phyloP scores from a whole-genome alignment of 2,797 vertebrate species.

The Platalea minor region DNA sequence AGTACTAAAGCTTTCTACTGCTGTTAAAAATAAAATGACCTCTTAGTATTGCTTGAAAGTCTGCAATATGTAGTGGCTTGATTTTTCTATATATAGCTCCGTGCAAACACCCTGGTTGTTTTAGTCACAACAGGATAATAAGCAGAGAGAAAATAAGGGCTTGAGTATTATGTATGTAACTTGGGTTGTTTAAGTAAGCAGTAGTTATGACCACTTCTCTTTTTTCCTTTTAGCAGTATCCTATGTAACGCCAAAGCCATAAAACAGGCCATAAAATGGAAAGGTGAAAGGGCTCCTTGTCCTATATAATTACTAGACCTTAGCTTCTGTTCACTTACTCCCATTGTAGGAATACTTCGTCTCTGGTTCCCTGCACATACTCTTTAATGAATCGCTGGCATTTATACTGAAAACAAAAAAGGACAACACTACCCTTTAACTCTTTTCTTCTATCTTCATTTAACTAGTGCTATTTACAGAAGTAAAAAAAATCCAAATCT shows the following conservation, averaged over 20 bases:
- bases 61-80: neutral
- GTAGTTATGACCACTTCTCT: slow-evolving; percentile 6
- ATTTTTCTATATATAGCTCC: neutral
- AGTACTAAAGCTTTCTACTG: neutral
- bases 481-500: neutral
- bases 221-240: slow-evolving; percentile 23
- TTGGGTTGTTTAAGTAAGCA: slow-evolving; percentile 27
- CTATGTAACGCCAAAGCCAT: neutral
- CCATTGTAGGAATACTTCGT: neutral
- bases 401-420: neutral
- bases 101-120: neutral
- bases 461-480: neutral
- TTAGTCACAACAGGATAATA: slow-evolving; percentile 6
- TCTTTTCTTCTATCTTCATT: neutral
- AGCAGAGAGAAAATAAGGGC: neutral
- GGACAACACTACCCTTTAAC: neutral
- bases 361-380: neutral
- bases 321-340: neutral
- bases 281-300: slow-evolving; percentile 39
- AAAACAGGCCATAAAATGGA: neutral
- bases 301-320: slow-evolving; percentile 14
- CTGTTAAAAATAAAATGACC: neutral
- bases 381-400: slow-evolving; percentile 1
- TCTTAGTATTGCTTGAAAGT: neutral
- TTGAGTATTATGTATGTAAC: slow-evolving; percentile 5